Percentiles rank a stretch among this genome's conserved stretches.
These are phyloP conservation scores for Rhaphigaster nebulosa DNA, from an alignment of 2,888 invertebrate species.

Conservation along the genomic window DNA sequence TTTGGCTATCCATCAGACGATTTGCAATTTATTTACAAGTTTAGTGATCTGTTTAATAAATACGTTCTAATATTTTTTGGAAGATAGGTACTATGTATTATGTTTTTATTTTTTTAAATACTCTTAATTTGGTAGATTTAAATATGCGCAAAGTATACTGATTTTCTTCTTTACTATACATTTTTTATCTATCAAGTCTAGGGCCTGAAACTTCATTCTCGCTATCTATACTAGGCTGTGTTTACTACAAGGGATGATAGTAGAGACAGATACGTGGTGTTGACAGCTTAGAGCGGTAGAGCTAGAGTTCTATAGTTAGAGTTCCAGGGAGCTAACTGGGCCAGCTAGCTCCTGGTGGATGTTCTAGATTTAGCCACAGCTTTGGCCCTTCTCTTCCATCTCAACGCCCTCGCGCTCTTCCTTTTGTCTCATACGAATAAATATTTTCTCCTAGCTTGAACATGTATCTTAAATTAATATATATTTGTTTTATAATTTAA, in stretches of 20 bases:
- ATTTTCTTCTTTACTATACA: no score
- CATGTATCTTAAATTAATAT: not conserved
- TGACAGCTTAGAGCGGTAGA: not conserved
- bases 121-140: no score
- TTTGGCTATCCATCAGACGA: no score
- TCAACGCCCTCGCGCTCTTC: not conserved
- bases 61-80: no score
- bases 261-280: not conserved
- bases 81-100: no score
- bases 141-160: no score
- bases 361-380: slow-evolving; percentile 19
- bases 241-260: not conserved
- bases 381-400: not conserved
- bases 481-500: not conserved
- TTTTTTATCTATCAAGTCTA: not conserved
- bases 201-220: not conserved
- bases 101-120: no score
- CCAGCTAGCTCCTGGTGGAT: not conserved
- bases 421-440: not conserved
- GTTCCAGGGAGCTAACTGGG: slow-evolving; percentile 26
- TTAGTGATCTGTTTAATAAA: no score
- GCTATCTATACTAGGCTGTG: no score
- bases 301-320: slow-evolving; percentile 33
- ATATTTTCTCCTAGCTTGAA: not conserved
- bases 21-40: no score